Evolutionary conservation across 1,140 invertebrate genomes (phyloP), one percentile per base, ranked within the genome.

Genomic region (Orchesella cincta): DNA sequence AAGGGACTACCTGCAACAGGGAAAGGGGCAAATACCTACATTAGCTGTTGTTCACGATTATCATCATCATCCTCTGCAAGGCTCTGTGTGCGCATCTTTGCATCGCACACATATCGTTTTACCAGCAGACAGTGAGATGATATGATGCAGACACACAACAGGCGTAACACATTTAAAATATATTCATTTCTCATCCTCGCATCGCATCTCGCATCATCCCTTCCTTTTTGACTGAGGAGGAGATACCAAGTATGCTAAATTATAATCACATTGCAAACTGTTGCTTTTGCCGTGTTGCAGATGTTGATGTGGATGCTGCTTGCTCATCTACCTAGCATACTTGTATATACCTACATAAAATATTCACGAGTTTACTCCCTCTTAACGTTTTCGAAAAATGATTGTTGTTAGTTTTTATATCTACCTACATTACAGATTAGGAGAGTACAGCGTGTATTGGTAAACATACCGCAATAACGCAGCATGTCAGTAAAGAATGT

Each of bases 331-430:
- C 5, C 29, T 31, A 29, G 23, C 23, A 31, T 31, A 46, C 20
- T 12, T 31, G 12, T n/a, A n/a, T n/a, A n/a, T n/a, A n/a, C n/a
- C n/a, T n/a, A n/a, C 29, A 67, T 67, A 14, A 67, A 33, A 29
- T n/a, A 33, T 67, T 29, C 62, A 33, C 2, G 62, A 12, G 62
- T 67, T 67, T 67, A 67, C 62, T 67, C 62, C 62, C 62, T 67
- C 62, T 67, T 67, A 26, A 31, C 12, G 28, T 5, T 67, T 29
- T 57, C 34, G 14, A 28, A 20, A 20, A 57, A 12, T 57, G 14
- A 28, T 52, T 8, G 62, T 74, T 26, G 76, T 51, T 28, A 35
- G 26, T 35, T 54, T 34, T 46, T 8, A 46, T 46, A 46, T 20
- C 39, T 46, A 46, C 39, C 39, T 46, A 46, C 39, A 46, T 8